Evolutionary conservation across 1,140 invertebrate species (phyloP).

Genomic region (Pseudachorutes palmiensis): DNA sequence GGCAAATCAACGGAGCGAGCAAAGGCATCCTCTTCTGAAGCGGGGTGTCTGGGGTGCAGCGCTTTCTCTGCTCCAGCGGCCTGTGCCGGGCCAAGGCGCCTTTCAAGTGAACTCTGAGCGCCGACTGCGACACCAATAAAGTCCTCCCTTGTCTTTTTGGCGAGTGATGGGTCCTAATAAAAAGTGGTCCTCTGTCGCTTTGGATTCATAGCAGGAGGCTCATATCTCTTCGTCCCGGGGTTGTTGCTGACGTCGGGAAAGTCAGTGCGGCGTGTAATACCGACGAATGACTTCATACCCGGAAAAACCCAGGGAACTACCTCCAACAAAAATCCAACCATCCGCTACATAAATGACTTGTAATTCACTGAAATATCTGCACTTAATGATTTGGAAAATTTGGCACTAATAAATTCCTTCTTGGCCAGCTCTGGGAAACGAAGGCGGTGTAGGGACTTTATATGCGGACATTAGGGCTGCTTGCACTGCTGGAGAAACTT

Average conservation of each 20-base stretch:
- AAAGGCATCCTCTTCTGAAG: neutral
- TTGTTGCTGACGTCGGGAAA: conserved; percentile 38
- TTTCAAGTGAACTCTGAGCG: conserved; percentile 35
- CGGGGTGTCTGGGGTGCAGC: neutral
- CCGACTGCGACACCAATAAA: conserved; percentile 39
- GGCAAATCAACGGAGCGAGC: neutral
- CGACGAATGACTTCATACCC: conserved; percentile 33
- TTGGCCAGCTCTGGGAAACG: conserved; percentile 25
- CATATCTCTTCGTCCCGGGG: neutral
- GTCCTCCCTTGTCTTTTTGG: conserved; percentile 15
- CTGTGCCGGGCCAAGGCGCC: conserved; percentile 22
- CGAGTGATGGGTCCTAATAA: conserved; percentile 11
- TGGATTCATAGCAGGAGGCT: neutral
- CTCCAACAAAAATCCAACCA: conserved; percentile 34
- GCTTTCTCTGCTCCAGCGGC: neutral
- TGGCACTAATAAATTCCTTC: conserved; percentile 41
- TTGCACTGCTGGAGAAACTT: neutral
- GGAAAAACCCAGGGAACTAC: neutral
- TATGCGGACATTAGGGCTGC: neutral
- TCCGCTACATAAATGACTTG: conserved; percentile 39
- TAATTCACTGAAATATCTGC: conserved; percentile 40
- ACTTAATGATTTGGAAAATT: conserved; percentile 41
- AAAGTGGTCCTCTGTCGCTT: neutral
- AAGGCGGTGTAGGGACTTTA: neutral
- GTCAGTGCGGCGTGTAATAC: conserved; percentile 39